Conservation (phyloP, 1,140 invertebrate species). For the Littorina saxatilis region DNA sequence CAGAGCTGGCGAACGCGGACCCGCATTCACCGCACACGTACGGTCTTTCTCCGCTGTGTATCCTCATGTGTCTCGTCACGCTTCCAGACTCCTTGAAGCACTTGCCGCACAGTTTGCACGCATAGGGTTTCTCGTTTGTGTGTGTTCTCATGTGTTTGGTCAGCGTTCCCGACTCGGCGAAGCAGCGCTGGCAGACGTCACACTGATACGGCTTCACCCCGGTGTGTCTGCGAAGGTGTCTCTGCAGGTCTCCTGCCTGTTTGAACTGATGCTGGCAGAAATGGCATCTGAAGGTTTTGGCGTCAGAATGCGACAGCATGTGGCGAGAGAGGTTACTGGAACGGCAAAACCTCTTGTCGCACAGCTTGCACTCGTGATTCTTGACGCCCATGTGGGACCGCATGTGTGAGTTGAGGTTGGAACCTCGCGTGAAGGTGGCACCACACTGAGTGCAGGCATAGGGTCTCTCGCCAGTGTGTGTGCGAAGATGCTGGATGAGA, state of each 20-base stretch:
- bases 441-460: conserved; percentile 82
- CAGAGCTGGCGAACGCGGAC: conserved; percentile 78
- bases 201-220: conserved; percentile 93
- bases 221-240: conserved; percentile 79
- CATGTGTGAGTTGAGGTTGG: conserved; percentile 93
- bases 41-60: conserved; percentile 90
- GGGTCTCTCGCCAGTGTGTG: conserved; percentile 66
- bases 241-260: conserved; percentile 82
- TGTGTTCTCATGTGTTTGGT: conserved; percentile 89
- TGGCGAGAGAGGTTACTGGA: conserved; percentile 43
- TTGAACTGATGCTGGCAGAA: conserved; percentile 45
- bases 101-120: conserved; percentile 87
- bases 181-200: conserved; percentile 92
- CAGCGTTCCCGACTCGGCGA: conserved; percentile 92
- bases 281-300: conserved; percentile 45
- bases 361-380: conserved; percentile 75
- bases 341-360: conserved; percentile 42
- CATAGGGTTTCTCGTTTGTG: conserved; percentile 50
- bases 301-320: conserved; percentile 43
- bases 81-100: conserved; percentile 93
- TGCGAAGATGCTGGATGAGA: conserved; percentile 78
- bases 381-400: conserved; percentile 91
- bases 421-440: conserved; percentile 88
- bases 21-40: conserved; percentile 92
- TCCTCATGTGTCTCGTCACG: conserved; percentile 42